A percentile compares a stretch with the other conserved stretches of the same genome.
Evolutionary conservation across 2,888 invertebrate genomes (phyloP).

Genomic region (Criorhina ranunculi): DNA sequence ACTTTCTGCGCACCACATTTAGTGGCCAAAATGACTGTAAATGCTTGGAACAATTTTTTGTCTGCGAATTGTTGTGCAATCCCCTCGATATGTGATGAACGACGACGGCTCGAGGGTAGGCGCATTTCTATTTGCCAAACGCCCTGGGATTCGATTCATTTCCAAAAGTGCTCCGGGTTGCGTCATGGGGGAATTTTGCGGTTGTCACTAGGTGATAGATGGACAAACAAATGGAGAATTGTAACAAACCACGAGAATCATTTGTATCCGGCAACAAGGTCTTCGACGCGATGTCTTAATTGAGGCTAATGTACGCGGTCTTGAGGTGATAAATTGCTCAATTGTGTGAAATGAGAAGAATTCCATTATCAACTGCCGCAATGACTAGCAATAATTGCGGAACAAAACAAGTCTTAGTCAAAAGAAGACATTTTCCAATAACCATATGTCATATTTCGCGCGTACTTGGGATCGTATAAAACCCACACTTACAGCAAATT

Average conservation of each 20-base stretch:
- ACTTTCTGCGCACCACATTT: constrained; percentile 30
- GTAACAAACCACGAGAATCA: constrained; percentile 38
- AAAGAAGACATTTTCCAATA: background rate
- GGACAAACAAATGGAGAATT: constrained; percentile 44
- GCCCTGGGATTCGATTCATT: constrained; percentile 32
- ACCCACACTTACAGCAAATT: background rate
- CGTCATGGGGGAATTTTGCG: constrained; percentile 20
- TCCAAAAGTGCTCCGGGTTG: constrained; percentile 14
- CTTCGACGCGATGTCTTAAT: background rate
- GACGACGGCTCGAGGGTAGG: constrained; percentile 18
- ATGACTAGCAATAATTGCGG: background rate
- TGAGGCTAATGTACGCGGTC: constrained; percentile 9
- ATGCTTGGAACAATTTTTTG: background rate
- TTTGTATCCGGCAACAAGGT: constrained; percentile 51
- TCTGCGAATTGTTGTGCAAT: constrained; percentile 14
- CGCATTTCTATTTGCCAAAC: constrained; percentile 4
- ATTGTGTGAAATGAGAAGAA: constrained; percentile 3
- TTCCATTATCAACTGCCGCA: background rate
- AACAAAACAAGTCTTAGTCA: background rate
- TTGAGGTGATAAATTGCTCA: constrained; percentile 7
- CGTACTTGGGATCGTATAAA: background rate
- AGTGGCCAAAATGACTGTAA: background rate
- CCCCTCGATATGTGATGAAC: constrained; percentile 13
- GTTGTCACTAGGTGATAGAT: constrained; percentile 34
- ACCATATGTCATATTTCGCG: no score